These are phyloP conservation scores for Dryas iulia DNA, from an alignment of 1,140 invertebrate genomes.

Conservation along the genomic window DNA sequence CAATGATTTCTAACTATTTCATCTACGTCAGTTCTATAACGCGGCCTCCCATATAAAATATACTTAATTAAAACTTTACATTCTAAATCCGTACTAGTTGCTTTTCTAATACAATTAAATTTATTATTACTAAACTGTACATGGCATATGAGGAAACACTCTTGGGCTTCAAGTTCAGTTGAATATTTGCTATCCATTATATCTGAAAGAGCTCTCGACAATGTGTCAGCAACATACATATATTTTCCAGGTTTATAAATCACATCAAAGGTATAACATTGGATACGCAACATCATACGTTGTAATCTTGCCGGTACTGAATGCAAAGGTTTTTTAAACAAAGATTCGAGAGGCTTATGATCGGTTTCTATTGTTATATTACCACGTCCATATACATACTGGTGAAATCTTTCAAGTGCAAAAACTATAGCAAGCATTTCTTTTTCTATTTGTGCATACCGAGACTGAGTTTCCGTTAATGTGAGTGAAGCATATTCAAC, in stretches of 20 bases:
- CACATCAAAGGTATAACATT: slow-evolving; percentile 26
- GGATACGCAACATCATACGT: slow-evolving; percentile 32
- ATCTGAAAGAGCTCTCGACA: slow-evolving; percentile 19
- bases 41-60: slow-evolving; percentile 8
- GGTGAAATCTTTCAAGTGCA: slow-evolving; percentile 27
- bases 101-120: not conserved
- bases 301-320: slow-evolving; percentile 30
- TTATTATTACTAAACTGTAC: slow-evolving; percentile 30
- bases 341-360: slow-evolving; percentile 33
- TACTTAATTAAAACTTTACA: slow-evolving; percentile 4
- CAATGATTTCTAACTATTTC: slow-evolving; percentile 13
- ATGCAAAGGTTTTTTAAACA: slow-evolving; percentile 33
- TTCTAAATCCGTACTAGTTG: slow-evolving; percentile 13
- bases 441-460: slow-evolving; percentile 35
- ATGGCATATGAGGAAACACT: slow-evolving; percentile 34
- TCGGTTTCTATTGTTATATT: slow-evolving; percentile 27
- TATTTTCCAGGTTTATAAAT: slow-evolving; percentile 15
- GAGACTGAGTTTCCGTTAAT: slow-evolving; percentile 25
- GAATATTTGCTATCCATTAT: slow-evolving; percentile 18
- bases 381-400: slow-evolving; percentile 30
- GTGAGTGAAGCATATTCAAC: slow-evolving; percentile 25
- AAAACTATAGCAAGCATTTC: slow-evolving; percentile 34
- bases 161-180: slow-evolving; percentile 26
- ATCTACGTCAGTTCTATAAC: slow-evolving; percentile 16
- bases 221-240: slow-evolving; percentile 19